These are phyloP conservation scores for Stichodactyla helianthus DNA, from an alignment of 64 coral and sea anemone genomes.

Conservation along the genomic window DNA sequence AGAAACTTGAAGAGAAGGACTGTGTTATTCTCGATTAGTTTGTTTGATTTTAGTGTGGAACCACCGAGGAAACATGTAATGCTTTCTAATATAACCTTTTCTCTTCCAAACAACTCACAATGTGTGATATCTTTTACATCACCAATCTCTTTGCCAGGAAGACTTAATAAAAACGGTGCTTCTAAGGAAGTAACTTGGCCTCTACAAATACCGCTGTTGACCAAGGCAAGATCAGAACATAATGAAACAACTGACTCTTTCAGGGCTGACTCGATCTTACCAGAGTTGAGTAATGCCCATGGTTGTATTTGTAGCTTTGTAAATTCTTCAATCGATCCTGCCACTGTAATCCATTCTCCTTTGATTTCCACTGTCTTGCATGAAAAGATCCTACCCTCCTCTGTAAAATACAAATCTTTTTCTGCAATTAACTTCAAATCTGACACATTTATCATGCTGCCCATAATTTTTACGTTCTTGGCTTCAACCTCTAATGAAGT, in stretches of 20 bases:
- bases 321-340: constrained; percentile 44
- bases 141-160: constrained; percentile 36
- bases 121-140: constrained; percentile 44
- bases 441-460: constrained; percentile 30
- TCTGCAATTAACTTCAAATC: constrained; percentile 27
- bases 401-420: constrained; percentile 31
- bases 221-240: constrained; percentile 40
- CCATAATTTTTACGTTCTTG: constrained; percentile 29
- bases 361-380: constrained; percentile 49
- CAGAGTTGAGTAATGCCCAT: constrained; percentile 62
- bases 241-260: constrained; percentile 26
- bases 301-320: constrained; percentile 38
- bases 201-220: constrained; percentile 58
- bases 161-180: constrained; percentile 52
- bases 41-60: constrained; percentile 35
- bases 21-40: constrained; percentile 24
- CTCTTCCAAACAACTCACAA: constrained; percentile 42
- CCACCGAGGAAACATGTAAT: constrained; percentile 59
- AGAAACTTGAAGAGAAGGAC: constrained; percentile 57
- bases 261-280: constrained; percentile 41
- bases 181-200: constrained; percentile 36
- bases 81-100: constrained; percentile 38
- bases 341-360: constrained; percentile 59
- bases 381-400: constrained; percentile 36
- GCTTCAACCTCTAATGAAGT: constrained; percentile 31